These are phyloP conservation scores for Rotaria socialis DNA, from an alignment of 2,888 invertebrate species.

Conservation along the genomic window DNA sequence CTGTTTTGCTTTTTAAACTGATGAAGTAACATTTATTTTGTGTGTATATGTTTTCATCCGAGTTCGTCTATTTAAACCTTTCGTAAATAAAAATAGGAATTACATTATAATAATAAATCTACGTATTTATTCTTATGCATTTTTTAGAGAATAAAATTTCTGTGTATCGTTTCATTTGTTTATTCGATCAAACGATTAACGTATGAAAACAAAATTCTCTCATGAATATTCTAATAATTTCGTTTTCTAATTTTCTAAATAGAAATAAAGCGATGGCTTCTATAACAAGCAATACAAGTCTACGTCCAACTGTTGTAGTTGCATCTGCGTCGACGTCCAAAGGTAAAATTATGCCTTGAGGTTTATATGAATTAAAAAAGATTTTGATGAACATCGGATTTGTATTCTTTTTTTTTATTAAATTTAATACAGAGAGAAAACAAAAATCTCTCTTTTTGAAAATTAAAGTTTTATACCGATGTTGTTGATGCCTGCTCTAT, in stretches of 20 bases:
- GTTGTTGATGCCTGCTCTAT: conserved; percentile 26
- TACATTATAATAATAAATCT: no score
- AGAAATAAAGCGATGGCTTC: not conserved
- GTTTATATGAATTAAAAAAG: not conserved
- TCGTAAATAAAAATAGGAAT: no score
- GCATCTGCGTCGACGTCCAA: not conserved
- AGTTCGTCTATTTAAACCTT: no score
- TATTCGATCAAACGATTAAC: not conserved
- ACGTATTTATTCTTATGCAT: not conserved
- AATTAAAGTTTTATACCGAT: conserved; percentile 20
- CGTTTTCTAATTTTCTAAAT: not conserved
- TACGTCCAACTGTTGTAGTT: not conserved
- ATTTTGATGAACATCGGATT: not conserved
- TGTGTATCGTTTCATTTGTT: not conserved
- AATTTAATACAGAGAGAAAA: not conserved
- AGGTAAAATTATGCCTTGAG: not conserved
- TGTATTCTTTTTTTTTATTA: not conserved
- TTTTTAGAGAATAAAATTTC: not conserved
- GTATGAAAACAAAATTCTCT: not conserved
- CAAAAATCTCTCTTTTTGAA: not conserved
- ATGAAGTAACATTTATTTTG: not conserved
- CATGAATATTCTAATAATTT: not conserved
- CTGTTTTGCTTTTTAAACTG: not conserved
- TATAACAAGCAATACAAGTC: not conserved
- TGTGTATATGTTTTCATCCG: no score